phyloP scores from a whole-genome alignment of 2,888 invertebrate species.

The Rhaphigaster nebulosa region DNA sequence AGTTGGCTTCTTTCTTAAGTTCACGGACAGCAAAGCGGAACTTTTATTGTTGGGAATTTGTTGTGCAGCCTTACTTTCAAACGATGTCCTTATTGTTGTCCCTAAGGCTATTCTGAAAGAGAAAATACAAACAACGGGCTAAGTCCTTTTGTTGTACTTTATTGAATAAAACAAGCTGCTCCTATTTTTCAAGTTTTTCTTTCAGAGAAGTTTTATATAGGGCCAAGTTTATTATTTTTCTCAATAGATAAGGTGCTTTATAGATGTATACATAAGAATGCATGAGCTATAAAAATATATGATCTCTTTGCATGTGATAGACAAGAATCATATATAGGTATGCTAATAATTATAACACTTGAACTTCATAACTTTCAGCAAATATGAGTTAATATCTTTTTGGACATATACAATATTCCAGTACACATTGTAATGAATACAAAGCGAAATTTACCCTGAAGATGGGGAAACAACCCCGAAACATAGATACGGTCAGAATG shows the following conservation, averaged over 20 bases:
- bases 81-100: not conserved
- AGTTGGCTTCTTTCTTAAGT: not conserved
- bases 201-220: not conserved
- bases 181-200: not conserved
- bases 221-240: not conserved
- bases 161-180: constrained; percentile 1
- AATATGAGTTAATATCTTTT: too few relatives aligned
- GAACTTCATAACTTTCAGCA: too few relatives aligned
- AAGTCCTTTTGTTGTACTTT: constrained; percentile 9
- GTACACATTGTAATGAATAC: too few relatives aligned
- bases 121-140: not conserved
- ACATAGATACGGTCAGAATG: too few relatives aligned
- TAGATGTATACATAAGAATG: not conserved
- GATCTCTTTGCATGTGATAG: too few relatives aligned
- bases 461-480: too few relatives aligned
- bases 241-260: not conserved
- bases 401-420: too few relatives aligned
- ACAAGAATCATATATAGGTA: too few relatives aligned
- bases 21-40: not conserved
- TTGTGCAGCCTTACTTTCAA: not conserved
- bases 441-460: too few relatives aligned
- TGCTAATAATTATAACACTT: too few relatives aligned
- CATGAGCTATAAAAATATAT: too few relatives aligned
- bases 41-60: not conserved
- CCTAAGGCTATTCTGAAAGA: not conserved